A percentile compares a stretch with the other conserved stretches of the same genome.
Evolutionary conservation across 2,888 invertebrate species (phyloP).

Genomic region (Cantharis flavilabris): DNA sequence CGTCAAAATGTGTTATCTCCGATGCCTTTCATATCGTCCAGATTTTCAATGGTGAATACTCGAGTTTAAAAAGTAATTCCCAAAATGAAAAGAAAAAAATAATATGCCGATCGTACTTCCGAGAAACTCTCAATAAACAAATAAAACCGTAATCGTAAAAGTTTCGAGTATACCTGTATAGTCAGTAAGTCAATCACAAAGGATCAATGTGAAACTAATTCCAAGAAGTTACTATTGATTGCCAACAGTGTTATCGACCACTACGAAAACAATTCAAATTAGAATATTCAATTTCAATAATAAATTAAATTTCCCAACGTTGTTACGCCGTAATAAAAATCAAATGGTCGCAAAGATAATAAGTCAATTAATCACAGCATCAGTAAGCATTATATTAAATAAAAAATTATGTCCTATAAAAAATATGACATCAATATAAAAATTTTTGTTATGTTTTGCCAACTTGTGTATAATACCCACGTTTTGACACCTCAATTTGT

Average conservation of each 20-base stretch:
- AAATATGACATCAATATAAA: not conserved
- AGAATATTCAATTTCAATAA: not conserved
- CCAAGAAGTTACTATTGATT: not conserved
- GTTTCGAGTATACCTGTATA: not conserved
- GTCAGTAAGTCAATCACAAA: not conserved
- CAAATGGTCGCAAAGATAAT: not conserved
- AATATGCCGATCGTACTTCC: not conserved
- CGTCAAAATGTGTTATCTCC: slow-evolving; percentile 8
- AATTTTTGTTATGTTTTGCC: slow-evolving; percentile 1
- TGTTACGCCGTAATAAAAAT: not conserved
- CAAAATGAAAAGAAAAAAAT: not conserved
- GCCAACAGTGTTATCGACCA: not conserved
- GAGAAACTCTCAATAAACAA: not conserved
- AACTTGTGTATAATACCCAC: not conserved
- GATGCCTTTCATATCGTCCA: not conserved
- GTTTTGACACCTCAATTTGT: not conserved
- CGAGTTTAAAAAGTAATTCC: not conserved
- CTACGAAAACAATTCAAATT: not conserved
- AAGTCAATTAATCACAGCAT: not conserved
- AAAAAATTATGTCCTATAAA: not conserved
- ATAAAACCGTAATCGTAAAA: not conserved
- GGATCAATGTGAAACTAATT: not conserved
- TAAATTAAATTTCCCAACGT: not conserved
- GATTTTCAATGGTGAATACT: not conserved
- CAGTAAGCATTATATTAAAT: not conserved